Percentiles rank a stretch among this genome's conserved stretches.
Evolutionary conservation across 2,797 vertebrate species (phyloP).

Genomic region (Perodicticus potto): DNA sequence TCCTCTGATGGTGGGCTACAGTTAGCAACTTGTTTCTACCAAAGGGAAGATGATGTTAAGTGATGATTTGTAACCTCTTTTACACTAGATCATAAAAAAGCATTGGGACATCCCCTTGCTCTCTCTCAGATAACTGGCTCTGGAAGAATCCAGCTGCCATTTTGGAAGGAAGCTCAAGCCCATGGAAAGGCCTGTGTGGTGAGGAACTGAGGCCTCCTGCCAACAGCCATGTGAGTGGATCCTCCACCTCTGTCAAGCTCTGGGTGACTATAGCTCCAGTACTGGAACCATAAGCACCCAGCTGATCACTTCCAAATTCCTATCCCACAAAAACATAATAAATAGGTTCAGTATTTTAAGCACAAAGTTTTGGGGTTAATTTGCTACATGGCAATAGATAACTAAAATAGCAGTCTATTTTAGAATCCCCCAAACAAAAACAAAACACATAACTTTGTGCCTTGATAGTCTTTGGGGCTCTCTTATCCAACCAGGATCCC

Average conservation of each 20-base stretch:
- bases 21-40: neutral
- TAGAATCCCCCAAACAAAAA: neutral
- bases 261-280: neutral
- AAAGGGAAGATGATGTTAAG: neutral
- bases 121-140: neutral
- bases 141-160: neutral
- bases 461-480: neutral
- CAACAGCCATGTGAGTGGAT: accelerated
- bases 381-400: neutral
- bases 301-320: neutral
- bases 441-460: neutral
- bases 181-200: neutral
- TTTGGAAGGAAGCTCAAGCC: neutral
- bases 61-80: neutral
- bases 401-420: neutral
- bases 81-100: neutral
- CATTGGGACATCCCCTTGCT: neutral
- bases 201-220: neutral
- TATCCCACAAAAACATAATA: neutral
- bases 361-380: neutral
- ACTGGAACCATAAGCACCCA: neutral
- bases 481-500: neutral
- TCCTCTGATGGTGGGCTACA: neutral
- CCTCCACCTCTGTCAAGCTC: neutral
- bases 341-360: neutral